Conservation (phyloP, 2,888 invertebrate genomes). For the Sturmia bella region DNA sequence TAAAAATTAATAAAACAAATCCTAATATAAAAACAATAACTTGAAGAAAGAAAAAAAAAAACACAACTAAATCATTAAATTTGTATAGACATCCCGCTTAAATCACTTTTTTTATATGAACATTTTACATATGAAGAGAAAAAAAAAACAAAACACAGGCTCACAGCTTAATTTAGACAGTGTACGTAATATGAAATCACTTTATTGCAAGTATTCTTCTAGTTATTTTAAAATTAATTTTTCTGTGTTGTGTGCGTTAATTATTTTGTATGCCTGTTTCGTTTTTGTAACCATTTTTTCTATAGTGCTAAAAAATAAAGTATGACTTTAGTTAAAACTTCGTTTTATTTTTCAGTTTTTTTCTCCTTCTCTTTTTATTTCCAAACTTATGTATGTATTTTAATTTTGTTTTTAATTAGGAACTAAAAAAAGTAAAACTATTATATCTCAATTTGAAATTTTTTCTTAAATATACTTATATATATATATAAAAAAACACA, state of each 20-base stretch:
- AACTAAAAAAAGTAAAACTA: slow-evolving; percentile 46
- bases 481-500: slow-evolving; percentile 48
- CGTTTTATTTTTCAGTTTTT: slow-evolving; percentile 19
- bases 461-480: slow-evolving; percentile 3
- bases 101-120: slow-evolving; percentile 59
- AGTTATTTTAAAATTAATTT: slow-evolving; percentile 49
- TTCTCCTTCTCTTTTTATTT: slow-evolving; percentile 27
- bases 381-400: slow-evolving; percentile 40
- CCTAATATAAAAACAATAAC: slow-evolving; percentile 21
- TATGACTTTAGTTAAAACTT: slow-evolving; percentile 59
- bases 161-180: slow-evolving; percentile 65
- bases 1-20: slow-evolving; percentile 50
- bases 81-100: slow-evolving; percentile 59
- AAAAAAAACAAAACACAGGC: slow-evolving; percentile 40
- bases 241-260: slow-evolving; percentile 64
- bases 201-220: slow-evolving; percentile 69
- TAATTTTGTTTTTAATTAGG: slow-evolving; percentile 55
- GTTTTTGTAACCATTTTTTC: slow-evolving; percentile 43
- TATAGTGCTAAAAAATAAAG: slow-evolving; percentile 60
- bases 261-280: slow-evolving; percentile 72
- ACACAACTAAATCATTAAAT: slow-evolving; percentile 33
- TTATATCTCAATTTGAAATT: slow-evolving; percentile 25
- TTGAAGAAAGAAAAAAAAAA: too few species aligned
- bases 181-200: slow-evolving; percentile 30
- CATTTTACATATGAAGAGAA: slow-evolving; percentile 26